Base-by-base conservation (phyloP, 1,140 invertebrate genomes). In the Bombus superbus region DNA sequence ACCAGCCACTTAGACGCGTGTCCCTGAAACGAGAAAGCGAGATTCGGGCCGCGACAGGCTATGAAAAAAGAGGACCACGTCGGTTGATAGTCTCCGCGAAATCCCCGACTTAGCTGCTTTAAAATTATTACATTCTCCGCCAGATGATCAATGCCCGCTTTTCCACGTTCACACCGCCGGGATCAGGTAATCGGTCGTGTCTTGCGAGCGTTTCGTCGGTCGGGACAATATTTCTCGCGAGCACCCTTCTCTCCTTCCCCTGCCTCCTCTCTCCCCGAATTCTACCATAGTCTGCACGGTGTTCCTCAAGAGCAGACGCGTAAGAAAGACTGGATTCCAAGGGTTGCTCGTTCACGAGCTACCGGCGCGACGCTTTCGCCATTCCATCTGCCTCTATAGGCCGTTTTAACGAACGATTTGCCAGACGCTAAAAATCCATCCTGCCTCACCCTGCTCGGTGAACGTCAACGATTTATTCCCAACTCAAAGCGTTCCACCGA, bases 171-270 rank as follows among this genome's bases (percentile, higher is more conserved):
- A 44, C 81, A 57, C 35, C 81, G 18, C n/a, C 13, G 15, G 64
- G 62, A 83, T 77, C 73, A 64, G 62, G 81, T 83, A 83, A 83
- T 77, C 81, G 73, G 57, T 83, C 81, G 81, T 83, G 81, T 69
- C 62, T 76, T 68, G 44, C 62, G 44, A 77, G n/a, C 81, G 28
- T 83, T 77, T 76, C 62, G 28, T 47, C 59, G 28, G 9, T 9
- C 38, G 71, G 25, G 44, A 77, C 74, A 57, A 83, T 83, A 77
- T 83, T 83, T 83, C 81, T 77, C 32, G 35, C 42, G 15, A 15
- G 6, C 28, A 22, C 18, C 53, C 32, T 35, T 28, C 47, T 15
- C 11, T 10, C 62, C 6, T 3, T 28, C 42, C 2, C 11, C 9
- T 5, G 6, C 11, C 15, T 6, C 13, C 25, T 8, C 10, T 11